Conservation (phyloP, 1,140 invertebrate genomes). For the Elymnias hypermnestra region DNA sequence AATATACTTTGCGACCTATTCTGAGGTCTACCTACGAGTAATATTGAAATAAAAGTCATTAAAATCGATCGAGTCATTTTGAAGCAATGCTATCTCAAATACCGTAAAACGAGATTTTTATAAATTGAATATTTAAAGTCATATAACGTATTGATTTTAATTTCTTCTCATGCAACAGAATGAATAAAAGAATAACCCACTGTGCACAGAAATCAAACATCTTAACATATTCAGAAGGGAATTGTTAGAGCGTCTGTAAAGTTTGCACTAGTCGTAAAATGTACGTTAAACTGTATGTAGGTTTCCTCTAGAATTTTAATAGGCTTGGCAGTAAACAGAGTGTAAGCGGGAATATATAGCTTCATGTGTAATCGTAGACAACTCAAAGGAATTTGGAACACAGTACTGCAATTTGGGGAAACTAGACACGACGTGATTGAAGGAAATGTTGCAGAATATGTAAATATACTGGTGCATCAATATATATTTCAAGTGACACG, state of each 20-base stretch:
- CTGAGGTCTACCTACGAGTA: too few species aligned
- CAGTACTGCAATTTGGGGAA: constrained; percentile 1
- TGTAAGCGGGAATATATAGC: constrained; percentile 6
- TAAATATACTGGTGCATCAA: too few species aligned
- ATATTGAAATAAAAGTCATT: too few species aligned
- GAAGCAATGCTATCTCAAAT: too few species aligned
- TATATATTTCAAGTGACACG: too few species aligned
- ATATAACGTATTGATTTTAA: too few species aligned
- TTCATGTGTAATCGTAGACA: constrained; percentile 1
- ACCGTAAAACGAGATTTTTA: too few species aligned
- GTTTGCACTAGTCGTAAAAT: constrained; percentile 8
- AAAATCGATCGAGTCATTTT: too few species aligned
- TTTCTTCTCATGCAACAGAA: too few species aligned
- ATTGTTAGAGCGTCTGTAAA: constrained; percentile 1
- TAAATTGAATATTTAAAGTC: too few species aligned
- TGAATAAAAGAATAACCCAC: too few species aligned
- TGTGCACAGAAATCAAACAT: constrained; percentile 7
- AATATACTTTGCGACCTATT: too few species aligned
- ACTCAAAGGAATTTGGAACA: constrained; percentile 7
- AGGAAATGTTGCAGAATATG: neutral
- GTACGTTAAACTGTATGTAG: constrained; percentile 12
- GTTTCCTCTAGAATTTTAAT: constrained; percentile 24
- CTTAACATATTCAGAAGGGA: constrained; percentile 7
- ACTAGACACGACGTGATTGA: neutral
- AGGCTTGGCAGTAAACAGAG: constrained; percentile 13